Evolutionary conservation across 2,113 vertebrate genomes (phyloP).

Genomic region (Calypte anna): DNA sequence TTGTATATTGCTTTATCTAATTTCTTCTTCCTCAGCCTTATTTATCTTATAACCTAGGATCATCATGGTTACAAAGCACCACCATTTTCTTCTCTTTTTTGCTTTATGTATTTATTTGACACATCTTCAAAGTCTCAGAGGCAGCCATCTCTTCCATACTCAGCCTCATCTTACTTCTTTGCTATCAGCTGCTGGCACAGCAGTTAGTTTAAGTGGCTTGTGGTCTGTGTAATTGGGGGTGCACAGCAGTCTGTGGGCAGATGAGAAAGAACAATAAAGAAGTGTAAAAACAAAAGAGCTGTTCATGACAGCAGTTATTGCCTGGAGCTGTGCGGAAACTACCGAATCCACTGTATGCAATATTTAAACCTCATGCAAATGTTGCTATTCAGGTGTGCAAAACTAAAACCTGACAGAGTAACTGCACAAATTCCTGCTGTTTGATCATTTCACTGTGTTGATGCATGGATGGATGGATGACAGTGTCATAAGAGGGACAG

Average conservation of each 20-base stretch:
- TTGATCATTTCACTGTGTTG: not conserved
- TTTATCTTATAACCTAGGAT: not conserved
- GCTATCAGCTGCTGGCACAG: not conserved
- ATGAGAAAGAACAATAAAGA: not conserved
- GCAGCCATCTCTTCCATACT: not conserved
- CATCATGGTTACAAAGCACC: not conserved
- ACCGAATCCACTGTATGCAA: not conserved
- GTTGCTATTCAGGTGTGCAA: not conserved
- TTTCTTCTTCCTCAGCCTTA: not conserved
- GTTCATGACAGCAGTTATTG: not conserved
- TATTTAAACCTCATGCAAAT: not conserved
- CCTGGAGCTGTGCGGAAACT: not conserved
- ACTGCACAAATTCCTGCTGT: not conserved
- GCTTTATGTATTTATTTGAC: not conserved
- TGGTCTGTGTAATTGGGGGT: not conserved
- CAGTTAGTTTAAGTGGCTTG: not conserved
- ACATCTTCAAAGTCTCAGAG: not conserved
- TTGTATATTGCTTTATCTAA: not conserved
- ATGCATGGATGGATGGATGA: not conserved
- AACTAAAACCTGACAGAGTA: not conserved
- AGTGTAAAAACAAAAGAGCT: not conserved
- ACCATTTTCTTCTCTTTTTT: not conserved
- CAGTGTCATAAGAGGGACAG: fast-evolving
- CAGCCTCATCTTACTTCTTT: not conserved
- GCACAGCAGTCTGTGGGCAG: not conserved